Evolutionary conservation across 2,888 invertebrate species (phyloP).

Genomic region (Pelosia muscerda): DNA sequence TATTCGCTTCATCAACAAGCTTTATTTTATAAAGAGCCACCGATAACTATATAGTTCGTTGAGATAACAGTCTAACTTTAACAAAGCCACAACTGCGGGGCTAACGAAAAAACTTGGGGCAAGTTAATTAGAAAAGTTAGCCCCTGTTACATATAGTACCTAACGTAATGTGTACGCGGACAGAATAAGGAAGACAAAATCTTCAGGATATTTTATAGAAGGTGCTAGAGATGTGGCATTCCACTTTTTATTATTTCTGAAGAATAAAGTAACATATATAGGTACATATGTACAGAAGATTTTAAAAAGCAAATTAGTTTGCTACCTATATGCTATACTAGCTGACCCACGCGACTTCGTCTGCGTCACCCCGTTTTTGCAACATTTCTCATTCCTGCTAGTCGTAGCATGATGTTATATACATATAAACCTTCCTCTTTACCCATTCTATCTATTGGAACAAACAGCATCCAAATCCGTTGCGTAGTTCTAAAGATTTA

Average conservation of each 20-base stretch:
- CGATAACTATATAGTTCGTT: constrained; percentile 23
- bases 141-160: constrained; percentile 32
- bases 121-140: constrained; percentile 81
- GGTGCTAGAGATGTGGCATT: not conserved
- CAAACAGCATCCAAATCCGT: no score
- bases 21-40: constrained; percentile 5
- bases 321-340: no score
- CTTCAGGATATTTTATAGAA: constrained; percentile 10
- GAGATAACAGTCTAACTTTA: constrained; percentile 63
- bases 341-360: no score
- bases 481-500: no score
- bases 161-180: constrained; percentile 22
- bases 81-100: constrained; percentile 67
- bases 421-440: no score
- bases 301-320: no score
- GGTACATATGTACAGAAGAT: no score
- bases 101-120: constrained; percentile 75
- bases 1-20: not conserved
- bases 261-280: no score
- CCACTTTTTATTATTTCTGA: not conserved
- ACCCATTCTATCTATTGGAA: no score
- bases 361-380: no score
- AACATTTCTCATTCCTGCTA: no score
- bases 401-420: no score
- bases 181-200: constrained; percentile 5